Evolutionary conservation across 2,888 invertebrate genomes (phyloP).

Genomic region (Noctuana brunneofusca): DNA sequence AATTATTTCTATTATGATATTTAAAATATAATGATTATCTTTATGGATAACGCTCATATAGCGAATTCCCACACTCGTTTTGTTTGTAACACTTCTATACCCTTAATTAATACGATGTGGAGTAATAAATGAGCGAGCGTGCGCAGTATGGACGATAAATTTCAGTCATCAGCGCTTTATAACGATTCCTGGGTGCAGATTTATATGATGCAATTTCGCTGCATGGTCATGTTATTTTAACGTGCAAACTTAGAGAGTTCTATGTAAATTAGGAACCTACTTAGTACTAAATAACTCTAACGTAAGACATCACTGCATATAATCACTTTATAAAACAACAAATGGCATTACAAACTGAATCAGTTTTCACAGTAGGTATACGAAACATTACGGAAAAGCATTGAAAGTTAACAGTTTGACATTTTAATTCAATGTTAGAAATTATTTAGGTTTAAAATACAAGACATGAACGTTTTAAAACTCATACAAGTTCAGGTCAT

Average conservation of each 20-base stretch:
- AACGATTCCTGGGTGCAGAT: constrained; percentile 18
- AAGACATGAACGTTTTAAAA: background rate
- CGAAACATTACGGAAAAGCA: too few species aligned
- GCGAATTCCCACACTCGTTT: constrained; percentile 72
- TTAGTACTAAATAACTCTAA: background rate
- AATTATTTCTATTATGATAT: constrained; percentile 83
- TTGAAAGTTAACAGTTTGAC: too few species aligned
- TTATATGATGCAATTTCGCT: constrained; percentile 35
- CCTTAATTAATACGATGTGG: constrained; percentile 53
- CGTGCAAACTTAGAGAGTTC: constrained; percentile 5
- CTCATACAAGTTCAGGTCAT: constrained; percentile 9
- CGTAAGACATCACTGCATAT: background rate
- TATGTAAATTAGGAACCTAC: constrained; percentile 6
- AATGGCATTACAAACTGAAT: too few species aligned
- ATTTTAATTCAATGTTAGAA: background rate
- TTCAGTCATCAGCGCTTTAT: constrained; percentile 40
- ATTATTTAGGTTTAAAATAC: background rate
- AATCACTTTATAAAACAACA: too few species aligned
- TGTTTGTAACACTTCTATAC: constrained; percentile 51
- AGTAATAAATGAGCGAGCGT: constrained; percentile 41
- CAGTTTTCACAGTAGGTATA: too few species aligned
- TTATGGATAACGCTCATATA: constrained; percentile 53
- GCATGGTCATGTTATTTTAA: constrained; percentile 17
- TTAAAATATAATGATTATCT: constrained; percentile 75
- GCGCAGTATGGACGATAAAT: constrained; percentile 46